These are phyloP conservation scores for Haemorhous mexicanus DNA, from an alignment of 2,113 vertebrate species.

Conservation along the genomic window DNA sequence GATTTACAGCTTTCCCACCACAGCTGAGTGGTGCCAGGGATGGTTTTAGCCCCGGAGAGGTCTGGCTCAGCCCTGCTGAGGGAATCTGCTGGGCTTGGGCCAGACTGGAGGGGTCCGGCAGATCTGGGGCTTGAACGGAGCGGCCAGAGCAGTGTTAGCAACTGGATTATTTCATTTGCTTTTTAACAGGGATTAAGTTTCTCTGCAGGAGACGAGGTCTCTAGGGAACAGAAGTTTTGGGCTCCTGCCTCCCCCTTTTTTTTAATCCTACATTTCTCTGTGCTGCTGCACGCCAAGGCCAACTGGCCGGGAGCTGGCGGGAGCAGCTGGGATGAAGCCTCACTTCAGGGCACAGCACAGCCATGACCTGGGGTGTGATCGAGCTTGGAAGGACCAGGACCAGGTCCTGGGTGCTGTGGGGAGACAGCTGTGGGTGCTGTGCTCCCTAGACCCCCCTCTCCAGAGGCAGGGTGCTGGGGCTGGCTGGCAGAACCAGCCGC, in stretches of 20 bases:
- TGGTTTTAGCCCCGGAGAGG: not conserved
- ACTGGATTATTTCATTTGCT: slow-evolving; percentile 30
- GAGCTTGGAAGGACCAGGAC: not conserved
- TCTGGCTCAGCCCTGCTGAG: not conserved
- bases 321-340: not conserved
- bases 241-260: not conserved
- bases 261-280: slow-evolving; percentile 34
- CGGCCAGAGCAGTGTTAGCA: not conserved
- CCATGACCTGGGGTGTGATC: not conserved
- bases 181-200: slow-evolving; percentile 55
- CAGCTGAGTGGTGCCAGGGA: not conserved
- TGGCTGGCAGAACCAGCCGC: not conserved
- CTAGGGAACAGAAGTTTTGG: slow-evolving; percentile 23
- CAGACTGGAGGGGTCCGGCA: not conserved
- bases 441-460: not conserved
- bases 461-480: not conserved
- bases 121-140: not conserved
- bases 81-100: not conserved
- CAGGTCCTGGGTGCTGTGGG: not conserved
- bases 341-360: not conserved
- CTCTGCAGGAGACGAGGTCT: slow-evolving; percentile 7
- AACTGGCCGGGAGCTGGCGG: not conserved
- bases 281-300: not conserved
- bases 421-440: not conserved
- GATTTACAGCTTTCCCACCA: not conserved